phyloP scores from a whole-genome alignment of 2,113 vertebrate species.

The Geothlypis trichas region DNA sequence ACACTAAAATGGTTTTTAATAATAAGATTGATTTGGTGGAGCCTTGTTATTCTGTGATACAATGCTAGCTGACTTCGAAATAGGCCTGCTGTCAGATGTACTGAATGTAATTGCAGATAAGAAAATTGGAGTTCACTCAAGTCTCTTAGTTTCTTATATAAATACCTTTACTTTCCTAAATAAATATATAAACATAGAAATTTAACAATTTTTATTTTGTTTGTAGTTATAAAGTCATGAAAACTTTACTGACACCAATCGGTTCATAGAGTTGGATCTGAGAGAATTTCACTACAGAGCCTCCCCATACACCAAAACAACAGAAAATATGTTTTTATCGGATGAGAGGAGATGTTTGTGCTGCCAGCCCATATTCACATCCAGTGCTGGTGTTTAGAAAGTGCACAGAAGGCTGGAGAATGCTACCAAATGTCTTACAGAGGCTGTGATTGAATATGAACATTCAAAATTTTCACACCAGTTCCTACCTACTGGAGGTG shows the following conservation, averaged over 20 bases:
- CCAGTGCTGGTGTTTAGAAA: background rate
- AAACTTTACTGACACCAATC: background rate
- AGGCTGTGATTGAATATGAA: background rate
- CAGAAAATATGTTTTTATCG: background rate
- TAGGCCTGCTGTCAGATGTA: background rate
- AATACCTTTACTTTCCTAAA: background rate
- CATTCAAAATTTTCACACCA: background rate
- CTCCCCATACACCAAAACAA: background rate
- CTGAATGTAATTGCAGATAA: background rate
- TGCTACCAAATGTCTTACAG: background rate
- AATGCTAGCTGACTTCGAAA: background rate
- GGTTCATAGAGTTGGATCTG: background rate
- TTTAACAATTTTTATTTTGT: background rate
- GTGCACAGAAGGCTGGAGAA: background rate
- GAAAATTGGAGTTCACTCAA: background rate
- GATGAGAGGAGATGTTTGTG: background rate
- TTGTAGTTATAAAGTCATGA: background rate
- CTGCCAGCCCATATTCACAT: background rate
- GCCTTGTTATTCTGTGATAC: background rate
- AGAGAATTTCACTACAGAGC: background rate
- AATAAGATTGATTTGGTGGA: rapidly evolving
- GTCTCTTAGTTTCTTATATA: background rate
- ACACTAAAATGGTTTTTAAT: background rate
- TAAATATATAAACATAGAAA: background rate
- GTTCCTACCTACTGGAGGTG: background rate